Conservation (phyloP, 2,797 vertebrate species). For the Nyctalus aviator region DNA sequence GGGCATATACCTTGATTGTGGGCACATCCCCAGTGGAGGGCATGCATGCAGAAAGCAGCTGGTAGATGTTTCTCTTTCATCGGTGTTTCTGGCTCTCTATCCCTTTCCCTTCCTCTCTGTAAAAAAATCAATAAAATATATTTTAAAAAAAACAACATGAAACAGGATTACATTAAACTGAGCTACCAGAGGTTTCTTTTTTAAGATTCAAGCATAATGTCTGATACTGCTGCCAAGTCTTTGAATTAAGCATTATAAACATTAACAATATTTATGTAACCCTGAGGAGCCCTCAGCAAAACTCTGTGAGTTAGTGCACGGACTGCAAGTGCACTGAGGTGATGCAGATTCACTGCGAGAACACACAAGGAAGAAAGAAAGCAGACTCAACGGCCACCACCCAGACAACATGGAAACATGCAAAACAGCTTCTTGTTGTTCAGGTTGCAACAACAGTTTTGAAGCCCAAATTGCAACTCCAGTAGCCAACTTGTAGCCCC, state of each 20-base stretch:
- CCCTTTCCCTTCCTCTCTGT: no score
- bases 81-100: no score
- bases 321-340: background rate
- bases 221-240: constrained; percentile 30
- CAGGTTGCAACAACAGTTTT: background rate
- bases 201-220: constrained; percentile 50
- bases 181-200: constrained; percentile 19
- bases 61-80: no score
- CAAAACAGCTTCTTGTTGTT: background rate
- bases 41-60: no score
- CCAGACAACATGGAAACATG: background rate
- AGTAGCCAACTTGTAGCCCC: background rate
- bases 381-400: background rate
- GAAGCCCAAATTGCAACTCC: background rate
- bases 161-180: constrained; percentile 63
- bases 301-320: background rate
- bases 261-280: constrained; percentile 57
- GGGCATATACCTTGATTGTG: no score
- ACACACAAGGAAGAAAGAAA: background rate
- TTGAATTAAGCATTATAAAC: constrained; percentile 49
- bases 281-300: background rate
- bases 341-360: background rate
- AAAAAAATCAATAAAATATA: no score
- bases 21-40: no score
- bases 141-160: background rate